These are phyloP conservation scores for Eristalinus aeneus DNA, from an alignment of 2,888 invertebrate genomes.

Conservation along the genomic window DNA sequence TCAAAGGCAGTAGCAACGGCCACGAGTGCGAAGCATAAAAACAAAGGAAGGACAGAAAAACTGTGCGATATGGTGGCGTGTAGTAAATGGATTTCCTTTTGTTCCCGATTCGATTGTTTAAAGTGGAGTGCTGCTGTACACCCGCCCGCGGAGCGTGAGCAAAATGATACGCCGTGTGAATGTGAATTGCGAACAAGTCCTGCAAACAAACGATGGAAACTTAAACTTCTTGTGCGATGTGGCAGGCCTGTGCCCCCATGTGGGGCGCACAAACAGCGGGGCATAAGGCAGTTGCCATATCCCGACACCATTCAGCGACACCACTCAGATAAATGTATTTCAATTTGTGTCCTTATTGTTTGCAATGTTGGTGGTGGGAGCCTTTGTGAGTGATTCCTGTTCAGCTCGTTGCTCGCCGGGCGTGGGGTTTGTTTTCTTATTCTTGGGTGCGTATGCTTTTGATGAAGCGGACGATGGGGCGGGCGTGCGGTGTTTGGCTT, in stretches of 20 bases:
- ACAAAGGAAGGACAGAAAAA: neutral
- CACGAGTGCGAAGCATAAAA: slow-evolving; percentile 4
- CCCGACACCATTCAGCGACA: slow-evolving; percentile 20
- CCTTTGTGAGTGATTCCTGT: slow-evolving; percentile 18
- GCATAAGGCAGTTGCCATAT: slow-evolving; percentile 14
- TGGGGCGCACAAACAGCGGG: neutral
- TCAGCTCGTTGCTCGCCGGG: slow-evolving; percentile 18
- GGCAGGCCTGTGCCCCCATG: too few species aligned
- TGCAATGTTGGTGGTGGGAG: neutral
- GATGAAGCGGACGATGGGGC: slow-evolving; percentile 1
- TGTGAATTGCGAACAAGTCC: slow-evolving; percentile 26
- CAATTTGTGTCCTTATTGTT: slow-evolving; percentile 67
- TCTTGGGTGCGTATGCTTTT: slow-evolving; percentile 4
- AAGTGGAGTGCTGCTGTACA: slow-evolving; percentile 12
- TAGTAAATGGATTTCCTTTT: slow-evolving; percentile 67
- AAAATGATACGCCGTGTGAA: slow-evolving; percentile 11
- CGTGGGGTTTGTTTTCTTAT: slow-evolving; percentile 20
- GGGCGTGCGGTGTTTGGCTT: neutral
- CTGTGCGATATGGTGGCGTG: slow-evolving; percentile 22
- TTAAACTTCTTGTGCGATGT: slow-evolving; percentile 3
- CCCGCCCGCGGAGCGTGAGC: neutral
- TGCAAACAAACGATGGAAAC: slow-evolving; percentile 3
- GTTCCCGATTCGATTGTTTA: slow-evolving; percentile 65
- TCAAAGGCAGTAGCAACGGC: slow-evolving; percentile 30
- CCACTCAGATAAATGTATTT: slow-evolving; percentile 68